Evolutionary conservation across 2,888 invertebrate genomes (phyloP).

Genomic region (Rhyacophila evoluta): DNA sequence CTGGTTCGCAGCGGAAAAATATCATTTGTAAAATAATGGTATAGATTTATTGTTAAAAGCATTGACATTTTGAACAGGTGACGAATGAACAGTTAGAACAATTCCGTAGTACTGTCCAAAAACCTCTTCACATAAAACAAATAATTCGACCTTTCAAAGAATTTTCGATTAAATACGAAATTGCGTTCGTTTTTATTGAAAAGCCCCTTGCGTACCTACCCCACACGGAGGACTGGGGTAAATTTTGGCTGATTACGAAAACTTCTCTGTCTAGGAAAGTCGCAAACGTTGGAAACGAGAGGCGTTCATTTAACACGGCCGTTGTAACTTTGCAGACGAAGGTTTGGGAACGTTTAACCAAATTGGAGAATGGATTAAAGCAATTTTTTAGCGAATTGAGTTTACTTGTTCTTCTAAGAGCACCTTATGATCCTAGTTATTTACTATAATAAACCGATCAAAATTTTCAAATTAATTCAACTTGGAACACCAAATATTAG

Average conservation of each 20-base stretch:
- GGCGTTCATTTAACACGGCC: not conserved
- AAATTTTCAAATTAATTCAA: too few species aligned
- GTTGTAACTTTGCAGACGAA: slow-evolving; percentile 13
- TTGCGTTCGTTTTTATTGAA: not conserved
- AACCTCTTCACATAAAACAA: not conserved
- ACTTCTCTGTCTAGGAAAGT: not conserved
- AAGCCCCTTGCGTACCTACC: not conserved
- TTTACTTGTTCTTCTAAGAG: not conserved
- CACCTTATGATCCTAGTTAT: too few species aligned
- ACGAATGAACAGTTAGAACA: not conserved
- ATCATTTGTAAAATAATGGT: too few species aligned
- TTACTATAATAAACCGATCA: too few species aligned
- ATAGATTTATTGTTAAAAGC: too few species aligned
- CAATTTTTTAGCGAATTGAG: not conserved
- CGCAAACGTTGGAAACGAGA: not conserved
- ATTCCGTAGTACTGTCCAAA: not conserved
- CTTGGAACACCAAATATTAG: too few species aligned
- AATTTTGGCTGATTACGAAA: slow-evolving; percentile 17
- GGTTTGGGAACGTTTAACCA: not conserved
- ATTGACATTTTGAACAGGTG: not conserved
- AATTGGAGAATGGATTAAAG: slow-evolving; percentile 7
- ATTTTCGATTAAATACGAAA: not conserved
- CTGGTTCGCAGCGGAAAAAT: too few species aligned
- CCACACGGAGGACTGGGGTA: not conserved
- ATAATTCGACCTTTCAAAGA: not conserved